Conservation (phyloP, 2,797 vertebrate genomes). For the Geotrypetes seraphini region DNA sequence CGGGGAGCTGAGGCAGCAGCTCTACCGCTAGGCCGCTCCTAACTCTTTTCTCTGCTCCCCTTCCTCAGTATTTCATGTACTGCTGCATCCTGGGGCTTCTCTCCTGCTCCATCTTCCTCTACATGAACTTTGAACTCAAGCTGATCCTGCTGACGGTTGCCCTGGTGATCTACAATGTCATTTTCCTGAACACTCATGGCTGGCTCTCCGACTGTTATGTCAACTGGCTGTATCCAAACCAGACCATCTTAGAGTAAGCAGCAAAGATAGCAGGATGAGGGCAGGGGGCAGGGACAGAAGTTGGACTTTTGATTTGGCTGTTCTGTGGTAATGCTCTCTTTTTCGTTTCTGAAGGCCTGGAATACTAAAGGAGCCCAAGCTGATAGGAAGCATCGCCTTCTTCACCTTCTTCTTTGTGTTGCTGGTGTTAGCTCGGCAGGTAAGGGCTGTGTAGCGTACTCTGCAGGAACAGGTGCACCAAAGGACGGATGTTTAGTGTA, state of each 20-base stretch:
- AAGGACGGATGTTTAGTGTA: background rate
- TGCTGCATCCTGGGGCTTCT: constrained; percentile 79
- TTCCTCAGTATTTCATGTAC: constrained; percentile 74
- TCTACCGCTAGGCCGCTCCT: too few species aligned
- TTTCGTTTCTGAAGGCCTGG: constrained; percentile 48
- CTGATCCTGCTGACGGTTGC: constrained; percentile 67
- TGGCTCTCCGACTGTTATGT: constrained; percentile 58
- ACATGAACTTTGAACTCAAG: constrained; percentile 66
- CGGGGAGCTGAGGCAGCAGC: too few species aligned
- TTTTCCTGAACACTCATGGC: constrained; percentile 67
- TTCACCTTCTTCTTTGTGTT: constrained; percentile 74
- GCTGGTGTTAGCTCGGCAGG: constrained; percentile 73
- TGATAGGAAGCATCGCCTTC: constrained; percentile 76
- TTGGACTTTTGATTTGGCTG: too few species aligned
- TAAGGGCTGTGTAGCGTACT: too few species aligned
- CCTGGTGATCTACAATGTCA: constrained; percentile 70
- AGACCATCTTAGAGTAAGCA: constrained; percentile 11
- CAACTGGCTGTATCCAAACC: constrained; percentile 38
- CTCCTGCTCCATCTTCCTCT: constrained; percentile 69
- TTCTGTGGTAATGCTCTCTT: background rate
- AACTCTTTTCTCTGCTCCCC: background rate
- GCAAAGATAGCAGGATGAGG: background rate
- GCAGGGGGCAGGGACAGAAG: background rate
- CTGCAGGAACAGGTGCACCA: background rate
- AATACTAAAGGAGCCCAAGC: constrained; percentile 73